Percentiles rank a stretch among this genome's conserved stretches.
phyloP scores from a whole-genome alignment of 2,797 vertebrate species.

The Petrocephalus schoutedeni region DNA sequence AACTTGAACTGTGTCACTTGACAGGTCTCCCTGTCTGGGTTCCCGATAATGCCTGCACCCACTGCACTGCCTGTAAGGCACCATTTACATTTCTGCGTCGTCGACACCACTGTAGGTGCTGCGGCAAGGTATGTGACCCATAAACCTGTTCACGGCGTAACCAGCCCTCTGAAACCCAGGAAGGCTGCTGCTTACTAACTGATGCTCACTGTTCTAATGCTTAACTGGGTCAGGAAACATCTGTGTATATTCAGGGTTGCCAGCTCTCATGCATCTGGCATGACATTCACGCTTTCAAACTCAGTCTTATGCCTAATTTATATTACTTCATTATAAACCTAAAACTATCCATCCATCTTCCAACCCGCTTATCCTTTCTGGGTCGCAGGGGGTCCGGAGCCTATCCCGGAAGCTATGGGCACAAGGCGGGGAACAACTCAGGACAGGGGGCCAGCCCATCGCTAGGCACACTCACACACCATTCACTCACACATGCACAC shows the following conservation, averaged over 20 bases:
- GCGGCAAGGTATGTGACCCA: slow-evolving; percentile 52
- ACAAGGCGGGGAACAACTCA: no score
- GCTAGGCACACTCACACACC: no score
- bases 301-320: no score
- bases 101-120: slow-evolving; percentile 61
- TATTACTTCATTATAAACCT: no score
- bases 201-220: neutral
- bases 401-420: no score
- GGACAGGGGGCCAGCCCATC: no score
- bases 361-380: no score
- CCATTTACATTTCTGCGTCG: slow-evolving; percentile 58
- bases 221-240: neutral
- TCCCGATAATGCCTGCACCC: slow-evolving; percentile 48
- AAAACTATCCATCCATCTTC: no score
- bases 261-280: no score
- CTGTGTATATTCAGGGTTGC: neutral
- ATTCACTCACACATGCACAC: no score
- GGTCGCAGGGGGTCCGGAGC: no score
- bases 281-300: no score
- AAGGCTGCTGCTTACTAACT: neutral
- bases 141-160: neutral
- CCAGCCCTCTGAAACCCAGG: neutral
- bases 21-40: slow-evolving; percentile 53
- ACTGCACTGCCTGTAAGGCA: slow-evolving; percentile 48
- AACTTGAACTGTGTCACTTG: neutral